These are phyloP conservation scores for Volucella inflata DNA, from an alignment of 2,888 invertebrate genomes.

Conservation along the genomic window DNA sequence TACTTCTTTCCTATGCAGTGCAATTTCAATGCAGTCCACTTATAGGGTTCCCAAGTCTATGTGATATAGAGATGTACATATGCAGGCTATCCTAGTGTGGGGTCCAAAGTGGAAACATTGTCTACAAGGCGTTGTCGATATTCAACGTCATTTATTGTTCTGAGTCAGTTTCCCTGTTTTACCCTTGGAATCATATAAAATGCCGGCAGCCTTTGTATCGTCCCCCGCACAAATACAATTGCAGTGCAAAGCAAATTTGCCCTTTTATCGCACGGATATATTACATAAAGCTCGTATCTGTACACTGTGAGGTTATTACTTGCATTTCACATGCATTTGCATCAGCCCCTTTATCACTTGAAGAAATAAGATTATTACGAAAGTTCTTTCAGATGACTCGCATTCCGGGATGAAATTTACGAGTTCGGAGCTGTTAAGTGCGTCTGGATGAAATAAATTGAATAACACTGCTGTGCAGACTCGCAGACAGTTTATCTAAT, in stretches of 20 bases:
- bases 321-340: conserved; percentile 54
- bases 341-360: conserved; percentile 66
- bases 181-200: neutral
- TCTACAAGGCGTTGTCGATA: conserved; percentile 65
- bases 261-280: conserved; percentile 3
- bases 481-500: conserved; percentile 70
- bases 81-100: conserved; percentile 41
- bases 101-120: conserved; percentile 53
- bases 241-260: conserved; percentile 28
- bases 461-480: conserved; percentile 63
- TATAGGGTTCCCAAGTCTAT: neutral
- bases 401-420: conserved; percentile 64
- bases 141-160: conserved; percentile 60
- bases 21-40: conserved; percentile 24
- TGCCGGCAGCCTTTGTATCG: conserved; percentile 5
- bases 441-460: conserved; percentile 74
- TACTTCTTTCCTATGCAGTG: conserved; percentile 24
- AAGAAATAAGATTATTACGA: conserved; percentile 68
- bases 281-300: conserved; percentile 35
- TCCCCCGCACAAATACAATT: conserved; percentile 19
- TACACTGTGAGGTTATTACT: conserved; percentile 42
- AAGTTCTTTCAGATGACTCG: conserved; percentile 34
- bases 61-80: neutral
- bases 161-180: conserved; percentile 15
- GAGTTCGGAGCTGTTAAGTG: conserved; percentile 60